phyloP scores from a whole-genome alignment of 2,888 invertebrate species.

The Acrobeloides nanus region DNA sequence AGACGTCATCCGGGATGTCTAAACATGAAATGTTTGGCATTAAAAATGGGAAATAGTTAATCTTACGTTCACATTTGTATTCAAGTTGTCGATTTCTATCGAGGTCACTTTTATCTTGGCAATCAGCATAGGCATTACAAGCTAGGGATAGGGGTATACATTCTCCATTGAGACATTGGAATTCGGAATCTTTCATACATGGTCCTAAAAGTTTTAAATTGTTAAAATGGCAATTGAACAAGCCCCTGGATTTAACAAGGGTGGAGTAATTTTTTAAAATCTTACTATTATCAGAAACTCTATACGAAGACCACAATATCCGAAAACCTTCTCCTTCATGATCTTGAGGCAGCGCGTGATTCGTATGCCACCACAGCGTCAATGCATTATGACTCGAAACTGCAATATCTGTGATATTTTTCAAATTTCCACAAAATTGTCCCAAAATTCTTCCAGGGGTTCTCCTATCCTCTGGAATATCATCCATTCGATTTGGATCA shows the following conservation, averaged over 20 bases:
- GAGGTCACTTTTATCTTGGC: conserved; percentile 6
- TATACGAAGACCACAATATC: conserved; percentile 6
- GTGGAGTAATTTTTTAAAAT: not conserved
- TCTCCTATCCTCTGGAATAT: not conserved
- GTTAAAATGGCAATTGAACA: not conserved
- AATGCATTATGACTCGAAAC: conserved; percentile 5
- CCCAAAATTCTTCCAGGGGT: conserved; percentile 7
- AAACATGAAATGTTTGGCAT: not conserved
- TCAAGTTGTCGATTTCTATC: conserved; percentile 1
- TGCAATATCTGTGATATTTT: conserved; percentile 5
- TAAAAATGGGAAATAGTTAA: not conserved
- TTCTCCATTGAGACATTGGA: conserved; percentile 4
- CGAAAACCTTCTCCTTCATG: conserved; percentile 7
- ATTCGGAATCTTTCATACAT: conserved; percentile 3
- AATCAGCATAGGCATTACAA: conserved; percentile 9
- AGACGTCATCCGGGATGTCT: conserved; percentile 9
- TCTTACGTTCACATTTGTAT: conserved; percentile 9
- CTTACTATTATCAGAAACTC: not conserved
- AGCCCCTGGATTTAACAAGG: not conserved
- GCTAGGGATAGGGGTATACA: conserved; percentile 5
- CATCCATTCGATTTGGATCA: conserved; percentile 3
- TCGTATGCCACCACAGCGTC: conserved; percentile 9
- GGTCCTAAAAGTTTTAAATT: not conserved
- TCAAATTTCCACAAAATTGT: conserved; percentile 6
- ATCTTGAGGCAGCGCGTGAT: conserved; percentile 1